These are phyloP conservation scores for Hartigia nigra DNA, from an alignment of 2,888 invertebrate genomes.

Conservation along the genomic window DNA sequence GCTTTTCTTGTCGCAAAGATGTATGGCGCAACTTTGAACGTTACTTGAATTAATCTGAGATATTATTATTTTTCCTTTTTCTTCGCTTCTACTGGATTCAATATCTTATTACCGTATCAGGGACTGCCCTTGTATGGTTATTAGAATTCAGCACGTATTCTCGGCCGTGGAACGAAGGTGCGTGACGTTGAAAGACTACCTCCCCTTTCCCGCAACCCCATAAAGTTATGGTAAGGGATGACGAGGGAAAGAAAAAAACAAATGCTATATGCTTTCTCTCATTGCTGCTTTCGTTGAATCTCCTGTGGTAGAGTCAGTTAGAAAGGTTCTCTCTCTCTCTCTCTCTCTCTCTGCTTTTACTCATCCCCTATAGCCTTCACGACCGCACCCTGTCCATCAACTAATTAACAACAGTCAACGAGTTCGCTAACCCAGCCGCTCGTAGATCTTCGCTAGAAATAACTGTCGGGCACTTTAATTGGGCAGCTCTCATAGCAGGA, in stretches of 20 bases:
- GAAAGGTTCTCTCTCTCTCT: background rate
- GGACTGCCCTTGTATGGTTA: background rate
- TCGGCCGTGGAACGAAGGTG: background rate
- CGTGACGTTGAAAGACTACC: background rate
- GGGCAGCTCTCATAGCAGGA: background rate
- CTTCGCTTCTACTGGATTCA: background rate
- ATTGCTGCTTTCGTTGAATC: background rate
- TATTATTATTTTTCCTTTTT: background rate
- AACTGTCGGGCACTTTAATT: slow-evolving; percentile 5
- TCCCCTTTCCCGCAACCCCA: background rate
- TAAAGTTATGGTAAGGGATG: background rate
- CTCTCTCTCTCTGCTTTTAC: background rate
- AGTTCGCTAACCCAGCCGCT: slow-evolving; percentile 17
- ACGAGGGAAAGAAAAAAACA: background rate
- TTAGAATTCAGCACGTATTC: background rate
- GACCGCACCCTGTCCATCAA: slow-evolving; percentile 55
- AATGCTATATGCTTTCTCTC: background rate
- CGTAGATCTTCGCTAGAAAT: slow-evolving; percentile 4
- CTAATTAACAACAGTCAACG: slow-evolving; percentile 47
- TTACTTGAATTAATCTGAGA: background rate
- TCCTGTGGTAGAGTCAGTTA: background rate
- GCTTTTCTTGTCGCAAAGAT: background rate
- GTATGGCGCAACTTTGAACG: background rate
- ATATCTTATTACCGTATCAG: background rate
- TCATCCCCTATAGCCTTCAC: slow-evolving; percentile 15